Base-by-base conservation (phyloP, 2,888 invertebrate genomes). In the Smittia sp. region DNA sequence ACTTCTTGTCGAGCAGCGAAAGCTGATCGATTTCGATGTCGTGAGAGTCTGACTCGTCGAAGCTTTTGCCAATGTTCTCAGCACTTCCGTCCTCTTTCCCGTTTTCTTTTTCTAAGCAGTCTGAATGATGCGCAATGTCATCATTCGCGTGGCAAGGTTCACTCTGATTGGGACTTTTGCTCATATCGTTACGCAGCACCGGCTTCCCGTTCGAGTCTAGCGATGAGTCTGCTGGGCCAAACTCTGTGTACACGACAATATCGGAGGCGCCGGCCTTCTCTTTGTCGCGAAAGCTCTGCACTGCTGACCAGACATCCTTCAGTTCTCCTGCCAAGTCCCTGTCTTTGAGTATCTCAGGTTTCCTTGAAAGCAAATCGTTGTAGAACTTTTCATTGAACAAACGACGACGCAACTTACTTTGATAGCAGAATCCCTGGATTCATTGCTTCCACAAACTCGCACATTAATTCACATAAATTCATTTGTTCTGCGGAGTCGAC, bases 371-470 rank as follows among this genome's bases (percentile, higher is more conserved):
- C n/a, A n/a, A n/a, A n/a, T n/a, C n/a, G n/a, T n/a, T n/a, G n/a
- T 11, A 39, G n/a, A n/a, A n/a, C n/a, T n/a, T n/a, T n/a, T 52
- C 20, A 66, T 39, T 58, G n/a, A 69, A 24, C 22, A 39, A 39
- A 41, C 24, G 38, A 69, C 58, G 7, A 15, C 25, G 22, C 77
- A 67, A 80, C 81, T 70, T 79, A 81, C 78, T 89, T 83, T 25
- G 85, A 83, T 76, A 90, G 83, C 75, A 84, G 80, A 38, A 90
- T 81, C 0, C 88, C 89, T 1, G 87, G 86, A 78, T 90, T 90
- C 88, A 89, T 89, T 15, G 88, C 87, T 79, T 90, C 90, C 39
- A 90, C 88, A 79, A 89, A 90, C 80, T 90, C 89, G 78, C 90
- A 86, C 76, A 90, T 85, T 18, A 89, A 81, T 77, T 88, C 88